Conservation (phyloP, 2,113 vertebrate genomes). For the Dipodomys merriami region DNA sequence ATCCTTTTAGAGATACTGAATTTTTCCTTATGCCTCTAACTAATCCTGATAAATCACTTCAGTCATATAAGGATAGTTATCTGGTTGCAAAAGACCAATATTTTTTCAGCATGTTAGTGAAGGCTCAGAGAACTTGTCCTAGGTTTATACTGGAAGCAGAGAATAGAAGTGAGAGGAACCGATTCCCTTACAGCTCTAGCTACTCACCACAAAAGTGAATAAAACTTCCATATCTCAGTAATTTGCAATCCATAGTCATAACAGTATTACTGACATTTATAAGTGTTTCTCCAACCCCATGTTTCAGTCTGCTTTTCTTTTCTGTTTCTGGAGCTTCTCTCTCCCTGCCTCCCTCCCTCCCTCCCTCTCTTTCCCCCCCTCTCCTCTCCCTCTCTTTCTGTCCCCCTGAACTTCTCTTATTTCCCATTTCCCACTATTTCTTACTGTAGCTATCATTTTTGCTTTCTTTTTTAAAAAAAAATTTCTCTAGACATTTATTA, state of each 20-base stretch:
- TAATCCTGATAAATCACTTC: background rate
- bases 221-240: no score
- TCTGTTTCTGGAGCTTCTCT: no score
- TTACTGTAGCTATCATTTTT: no score
- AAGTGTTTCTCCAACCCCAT: no score
- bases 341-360: background rate
- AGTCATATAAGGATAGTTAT: background rate
- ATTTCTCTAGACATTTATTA: slow-evolving; percentile 25
- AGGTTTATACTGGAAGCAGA: background rate
- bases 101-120: background rate
- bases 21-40: background rate
- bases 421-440: no score
- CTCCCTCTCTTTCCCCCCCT: background rate
- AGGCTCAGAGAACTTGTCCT: background rate
- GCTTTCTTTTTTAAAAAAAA: no score
- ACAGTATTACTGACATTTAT: no score
- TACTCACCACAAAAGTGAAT: no score
- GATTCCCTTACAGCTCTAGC: background rate
- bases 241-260: no score
- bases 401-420: no score
- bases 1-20: background rate
- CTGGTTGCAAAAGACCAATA: background rate
- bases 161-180: background rate
- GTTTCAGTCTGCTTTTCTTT: no score
- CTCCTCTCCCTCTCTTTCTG: background rate